phyloP scores from a whole-genome alignment of 2,113 vertebrate species.

The Pterocles gutturalis region DNA sequence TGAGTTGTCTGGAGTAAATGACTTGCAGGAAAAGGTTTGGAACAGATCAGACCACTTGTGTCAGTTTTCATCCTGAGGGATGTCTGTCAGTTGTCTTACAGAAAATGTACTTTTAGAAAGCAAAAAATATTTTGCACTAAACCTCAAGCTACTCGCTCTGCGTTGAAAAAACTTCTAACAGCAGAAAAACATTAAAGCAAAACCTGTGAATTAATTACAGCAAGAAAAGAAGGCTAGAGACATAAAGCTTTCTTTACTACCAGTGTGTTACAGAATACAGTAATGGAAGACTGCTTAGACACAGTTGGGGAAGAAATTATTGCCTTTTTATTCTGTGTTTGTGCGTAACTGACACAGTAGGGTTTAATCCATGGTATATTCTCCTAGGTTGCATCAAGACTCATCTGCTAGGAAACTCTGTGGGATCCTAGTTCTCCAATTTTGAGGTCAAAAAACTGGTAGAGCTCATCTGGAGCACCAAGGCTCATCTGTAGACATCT shows the following conservation, averaged over 20 bases:
- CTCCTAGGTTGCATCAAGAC: not conserved
- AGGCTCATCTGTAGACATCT: not conserved
- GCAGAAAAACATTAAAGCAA: not conserved
- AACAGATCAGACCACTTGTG: not conserved
- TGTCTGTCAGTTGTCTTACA: not conserved
- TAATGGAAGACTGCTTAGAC: not conserved
- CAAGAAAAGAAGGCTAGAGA: not conserved
- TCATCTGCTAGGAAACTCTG: not conserved
- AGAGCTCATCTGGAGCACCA: not conserved
- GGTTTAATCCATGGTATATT: not conserved
- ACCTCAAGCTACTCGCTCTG: not conserved
- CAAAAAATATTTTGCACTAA: not conserved
- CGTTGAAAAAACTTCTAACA: not conserved
- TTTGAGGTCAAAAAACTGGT: not conserved
- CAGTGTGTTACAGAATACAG: not conserved
- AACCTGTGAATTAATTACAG: not conserved
- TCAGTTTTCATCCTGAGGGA: conserved; percentile 13
- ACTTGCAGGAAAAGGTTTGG: conserved; percentile 29
- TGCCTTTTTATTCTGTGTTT: not conserved
- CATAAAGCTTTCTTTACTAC: not conserved
- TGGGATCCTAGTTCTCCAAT: not conserved
- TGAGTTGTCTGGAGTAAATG: conserved; percentile 11
- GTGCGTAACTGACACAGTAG: not conserved
- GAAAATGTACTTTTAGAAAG: not conserved
- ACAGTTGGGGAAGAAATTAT: not conserved